phyloP scores from a whole-genome alignment of 2,113 vertebrate species.

The Rhadina sibilatrix region DNA sequence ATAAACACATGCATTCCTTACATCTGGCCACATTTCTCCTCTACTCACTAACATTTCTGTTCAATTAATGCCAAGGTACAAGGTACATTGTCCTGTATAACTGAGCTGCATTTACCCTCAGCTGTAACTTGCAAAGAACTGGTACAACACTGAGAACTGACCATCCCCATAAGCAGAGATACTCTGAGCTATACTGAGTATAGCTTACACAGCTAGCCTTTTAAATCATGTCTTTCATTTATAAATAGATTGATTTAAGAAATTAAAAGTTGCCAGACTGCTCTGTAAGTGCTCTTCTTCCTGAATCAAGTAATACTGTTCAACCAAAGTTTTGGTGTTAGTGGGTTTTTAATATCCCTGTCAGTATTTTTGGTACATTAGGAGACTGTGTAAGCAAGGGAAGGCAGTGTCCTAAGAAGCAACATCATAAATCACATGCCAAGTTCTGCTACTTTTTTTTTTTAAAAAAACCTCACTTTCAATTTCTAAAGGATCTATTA shows the following conservation, averaged over 20 bases:
- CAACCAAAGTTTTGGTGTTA: neutral
- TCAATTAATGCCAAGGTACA: neutral
- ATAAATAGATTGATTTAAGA: neutral
- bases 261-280: neutral
- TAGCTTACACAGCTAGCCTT: neutral
- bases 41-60: neutral
- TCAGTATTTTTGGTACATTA: neutral
- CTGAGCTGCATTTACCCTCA: neutral
- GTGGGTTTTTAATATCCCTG: neutral
- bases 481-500: neutral
- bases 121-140: neutral
- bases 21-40: neutral
- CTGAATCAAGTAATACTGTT: neutral
- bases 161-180: neutral
- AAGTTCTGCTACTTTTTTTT: neutral
- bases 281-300: neutral
- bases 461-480: neutral
- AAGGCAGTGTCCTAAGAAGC: neutral
- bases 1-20: neutral
- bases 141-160: neutral
- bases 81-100: neutral
- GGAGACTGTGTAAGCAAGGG: neutral
- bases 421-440: neutral
- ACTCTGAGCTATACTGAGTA: neutral
- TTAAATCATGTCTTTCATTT: neutral